Base-by-base conservation (phyloP, 2,888 invertebrate species). In the Chrysomela aeneicollis region DNA sequence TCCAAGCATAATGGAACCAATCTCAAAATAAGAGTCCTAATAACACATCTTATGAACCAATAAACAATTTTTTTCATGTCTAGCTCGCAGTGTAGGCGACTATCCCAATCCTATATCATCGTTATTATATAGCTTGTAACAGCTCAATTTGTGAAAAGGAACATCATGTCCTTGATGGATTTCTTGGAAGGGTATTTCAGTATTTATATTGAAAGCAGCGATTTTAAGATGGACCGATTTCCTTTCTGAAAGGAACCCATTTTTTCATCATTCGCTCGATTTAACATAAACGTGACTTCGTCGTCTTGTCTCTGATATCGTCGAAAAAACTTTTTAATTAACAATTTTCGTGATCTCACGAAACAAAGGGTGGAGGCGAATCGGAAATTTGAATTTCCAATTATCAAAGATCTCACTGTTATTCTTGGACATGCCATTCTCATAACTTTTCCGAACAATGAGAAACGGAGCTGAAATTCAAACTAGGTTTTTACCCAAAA, bases 221-320 rank as follows among this genome's bases (percentile, higher is more conserved):
- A 26, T 26, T 26, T 26, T 26, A 26, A 5, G 26, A 26, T 26
- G 26, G 26, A 26, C 26, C 26, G 26, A 26, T 26, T 26, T 26
- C 26, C 26, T 6, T 26, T 26, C 6, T 26, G 26, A 26, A 26
- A 26, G 26, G 6, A 6, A 21, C 30, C 47, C 49, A 54, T 53
- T 32, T 35, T 54, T 54, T 54, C 32, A 53, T 61, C 35, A 61
- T 54, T 54, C 12, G 61, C 53, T 19, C 61, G 47, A 61, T 61
- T 61, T 32, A 47, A 32, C 49, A 61, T 47, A 42, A 35, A 61
- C 61, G 61, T 61, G 61, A 61, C 61, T 61, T 37, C 42, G n/a
- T 15, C 42, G 15, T 42, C 26, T 26, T 57, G 47, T 46, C 57
- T 57, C 42, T 15, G 57, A 4, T 2, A 42, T 42, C 42, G 42